Conservation (phyloP, 1,140 invertebrate species). For the Macrotrachela quadricornifera region DNA sequence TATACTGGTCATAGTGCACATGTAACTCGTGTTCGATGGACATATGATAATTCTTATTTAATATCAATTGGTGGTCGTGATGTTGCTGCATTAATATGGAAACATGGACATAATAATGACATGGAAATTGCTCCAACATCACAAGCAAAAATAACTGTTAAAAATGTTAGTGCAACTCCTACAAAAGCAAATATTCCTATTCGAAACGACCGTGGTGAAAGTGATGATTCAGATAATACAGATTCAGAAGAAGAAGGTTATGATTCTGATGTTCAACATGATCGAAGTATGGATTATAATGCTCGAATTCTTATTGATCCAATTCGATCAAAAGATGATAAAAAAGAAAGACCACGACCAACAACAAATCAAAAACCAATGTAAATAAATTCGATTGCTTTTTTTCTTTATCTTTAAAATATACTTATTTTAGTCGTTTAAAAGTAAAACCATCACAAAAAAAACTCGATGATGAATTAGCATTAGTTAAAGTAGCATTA, state of each 20-base stretch:
- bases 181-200: neutral
- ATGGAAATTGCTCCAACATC: no score
- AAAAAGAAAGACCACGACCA: no score
- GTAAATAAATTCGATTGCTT: no score
- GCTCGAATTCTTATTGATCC: neutral
- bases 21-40: conserved; percentile 29
- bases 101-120: conserved; percentile 7
- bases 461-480: no score
- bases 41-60: conserved; percentile 18
- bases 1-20: conserved; percentile 31
- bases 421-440: no score
- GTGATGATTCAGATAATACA: conserved; percentile 26
- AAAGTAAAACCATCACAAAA: no score
- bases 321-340: neutral
- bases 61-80: conserved; percentile 28
- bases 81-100: conserved; percentile 29
- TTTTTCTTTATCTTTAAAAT: no score
- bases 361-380: no score
- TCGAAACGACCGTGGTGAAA: conserved; percentile 16
- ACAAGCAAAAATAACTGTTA: no score
- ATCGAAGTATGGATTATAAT: conserved; percentile 29
- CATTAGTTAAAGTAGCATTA: no score
- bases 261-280: conserved; percentile 30
- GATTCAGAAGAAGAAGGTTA: conserved; percentile 31
- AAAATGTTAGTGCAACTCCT: neutral